Evolutionary conservation across 37 sponge, comb jelly and placozoan species (phyloP).

Genomic region (Axinella damicornis): DNA sequence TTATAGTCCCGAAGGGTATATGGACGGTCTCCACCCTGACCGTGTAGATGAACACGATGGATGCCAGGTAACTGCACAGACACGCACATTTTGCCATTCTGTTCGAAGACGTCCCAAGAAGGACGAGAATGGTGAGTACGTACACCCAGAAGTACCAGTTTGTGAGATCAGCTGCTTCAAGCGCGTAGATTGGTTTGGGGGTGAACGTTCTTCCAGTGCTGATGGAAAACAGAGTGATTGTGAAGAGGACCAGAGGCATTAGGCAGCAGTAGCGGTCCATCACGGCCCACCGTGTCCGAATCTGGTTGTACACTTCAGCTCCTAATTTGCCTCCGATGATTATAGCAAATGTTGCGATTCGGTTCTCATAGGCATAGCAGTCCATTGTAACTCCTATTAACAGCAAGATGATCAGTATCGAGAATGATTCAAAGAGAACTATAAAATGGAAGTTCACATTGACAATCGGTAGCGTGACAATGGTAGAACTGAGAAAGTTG

Average conservation of each 20-base stretch:
- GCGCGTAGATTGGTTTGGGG: not conserved
- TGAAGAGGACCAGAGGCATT: not conserved
- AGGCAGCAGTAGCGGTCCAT: not conserved
- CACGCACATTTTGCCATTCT: slow-evolving; percentile 3
- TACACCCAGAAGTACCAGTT: slow-evolving; percentile 34
- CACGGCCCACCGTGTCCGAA: slow-evolving; percentile 5
- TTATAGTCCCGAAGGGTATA: not conserved
- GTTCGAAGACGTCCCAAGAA: not conserved
- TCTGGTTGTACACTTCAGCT: not conserved
- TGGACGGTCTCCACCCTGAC: not conserved
- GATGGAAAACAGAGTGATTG: not conserved
- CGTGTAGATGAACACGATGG: not conserved
- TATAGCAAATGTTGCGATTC: slow-evolving; percentile 10
- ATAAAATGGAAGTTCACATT: not conserved
- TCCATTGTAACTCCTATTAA: not conserved
- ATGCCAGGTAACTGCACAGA: not conserved
- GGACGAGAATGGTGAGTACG: not conserved
- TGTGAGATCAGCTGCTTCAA: not conserved
- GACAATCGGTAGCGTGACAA: not conserved
- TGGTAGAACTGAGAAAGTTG: not conserved
- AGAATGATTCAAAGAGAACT: not conserved
- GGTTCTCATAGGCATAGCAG: slow-evolving; percentile 34
- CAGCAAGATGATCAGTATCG: not conserved
- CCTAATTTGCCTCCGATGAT: slow-evolving; percentile 10
- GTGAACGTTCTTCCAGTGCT: slow-evolving; percentile 20